These are phyloP conservation scores for Columba guinea DNA, from an alignment of 2,797 vertebrate species.

Conservation along the genomic window DNA sequence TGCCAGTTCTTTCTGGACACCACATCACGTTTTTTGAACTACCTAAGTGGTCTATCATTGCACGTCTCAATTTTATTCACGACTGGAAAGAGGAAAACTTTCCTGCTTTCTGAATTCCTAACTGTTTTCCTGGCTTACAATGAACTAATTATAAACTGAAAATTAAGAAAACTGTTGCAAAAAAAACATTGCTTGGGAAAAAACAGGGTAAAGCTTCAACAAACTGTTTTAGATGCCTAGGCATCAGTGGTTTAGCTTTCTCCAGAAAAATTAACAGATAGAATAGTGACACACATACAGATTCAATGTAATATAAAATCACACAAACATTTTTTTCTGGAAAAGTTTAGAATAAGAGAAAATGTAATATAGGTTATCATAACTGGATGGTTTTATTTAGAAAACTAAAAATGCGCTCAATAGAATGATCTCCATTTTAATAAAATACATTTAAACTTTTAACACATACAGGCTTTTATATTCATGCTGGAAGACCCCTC, in stretches of 20 bases:
- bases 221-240: background rate
- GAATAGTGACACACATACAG: background rate
- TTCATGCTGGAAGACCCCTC: background rate
- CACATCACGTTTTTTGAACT: background rate
- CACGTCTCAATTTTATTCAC: background rate
- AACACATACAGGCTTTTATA: background rate
- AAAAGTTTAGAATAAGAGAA: background rate
- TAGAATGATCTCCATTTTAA: background rate
- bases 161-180: background rate
- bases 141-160: background rate
- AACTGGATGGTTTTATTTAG: background rate
- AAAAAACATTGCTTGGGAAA: background rate
- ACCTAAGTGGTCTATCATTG: background rate
- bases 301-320: background rate
- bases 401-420: background rate
- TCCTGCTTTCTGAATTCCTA: background rate
- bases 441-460: background rate
- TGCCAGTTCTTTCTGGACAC: background rate
- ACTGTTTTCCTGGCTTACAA: background rate
- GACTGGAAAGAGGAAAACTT: background rate
- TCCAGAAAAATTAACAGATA: background rate
- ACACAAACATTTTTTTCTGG: fast-evolving
- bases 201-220: background rate
- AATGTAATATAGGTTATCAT: background rate
- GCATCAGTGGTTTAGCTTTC: background rate